These are phyloP conservation scores for Natrix natrix DNA, from an alignment of 2,797 vertebrate species.

Conservation along the genomic window DNA sequence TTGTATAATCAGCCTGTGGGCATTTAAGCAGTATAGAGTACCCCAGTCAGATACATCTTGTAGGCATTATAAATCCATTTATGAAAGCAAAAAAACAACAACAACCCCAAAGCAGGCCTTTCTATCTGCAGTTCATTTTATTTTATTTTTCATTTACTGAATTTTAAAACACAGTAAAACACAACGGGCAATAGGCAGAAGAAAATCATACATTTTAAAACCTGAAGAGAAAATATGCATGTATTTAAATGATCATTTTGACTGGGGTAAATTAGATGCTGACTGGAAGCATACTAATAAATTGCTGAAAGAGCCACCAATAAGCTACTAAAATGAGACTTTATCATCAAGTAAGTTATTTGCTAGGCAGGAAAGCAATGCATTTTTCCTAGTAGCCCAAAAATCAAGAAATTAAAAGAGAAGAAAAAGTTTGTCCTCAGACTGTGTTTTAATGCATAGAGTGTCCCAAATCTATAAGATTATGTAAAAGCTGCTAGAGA, in stretches of 20 bases:
- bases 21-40: constrained; percentile 3
- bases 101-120: constrained; percentile 25
- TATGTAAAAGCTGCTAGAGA: not conserved
- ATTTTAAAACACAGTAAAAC: constrained; percentile 40
- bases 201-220: constrained; percentile 1
- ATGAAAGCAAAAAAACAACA: constrained; percentile 30
- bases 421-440: not conserved
- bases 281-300: not conserved
- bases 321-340: not conserved
- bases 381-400: not conserved
- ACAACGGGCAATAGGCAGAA: constrained; percentile 12
- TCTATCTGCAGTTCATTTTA: constrained; percentile 40
- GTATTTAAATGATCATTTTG: constrained; percentile 42
- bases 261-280: not conserved
- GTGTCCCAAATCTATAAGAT: not conserved
- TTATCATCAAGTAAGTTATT: not conserved
- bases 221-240: constrained; percentile 27
- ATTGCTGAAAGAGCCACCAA: not conserved
- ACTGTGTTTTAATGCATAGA: not conserved
- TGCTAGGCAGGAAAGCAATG: not conserved
- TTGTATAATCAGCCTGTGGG: constrained; percentile 32
- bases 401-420: not conserved
- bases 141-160: constrained; percentile 35
- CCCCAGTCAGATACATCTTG: constrained; percentile 34
- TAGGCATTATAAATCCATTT: constrained; percentile 53